A percentile compares a stretch with the other conserved stretches of the same genome.
Evolutionary conservation across 2,888 invertebrate species (phyloP).

Genomic region (Mimachlamys varia): DNA sequence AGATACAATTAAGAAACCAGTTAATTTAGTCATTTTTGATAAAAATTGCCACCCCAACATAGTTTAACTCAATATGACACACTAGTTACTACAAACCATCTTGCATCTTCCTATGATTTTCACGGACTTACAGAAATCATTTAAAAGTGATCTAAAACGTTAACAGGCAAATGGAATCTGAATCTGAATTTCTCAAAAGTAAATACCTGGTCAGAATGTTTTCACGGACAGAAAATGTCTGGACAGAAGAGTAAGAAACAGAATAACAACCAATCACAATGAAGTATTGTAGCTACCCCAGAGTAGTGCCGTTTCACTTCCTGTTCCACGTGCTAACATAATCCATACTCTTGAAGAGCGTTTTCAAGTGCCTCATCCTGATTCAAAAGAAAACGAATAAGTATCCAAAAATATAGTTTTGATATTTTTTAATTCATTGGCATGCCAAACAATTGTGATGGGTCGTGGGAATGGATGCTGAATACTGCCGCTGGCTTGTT

Average conservation of each 20-base stretch:
- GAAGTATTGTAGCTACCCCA: constrained; percentile 29
- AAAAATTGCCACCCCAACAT: too few species aligned
- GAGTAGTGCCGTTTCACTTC: background rate
- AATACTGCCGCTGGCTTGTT: background rate
- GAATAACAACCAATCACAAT: constrained; percentile 23
- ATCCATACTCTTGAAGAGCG: constrained; percentile 96
- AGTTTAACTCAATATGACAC: too few species aligned
- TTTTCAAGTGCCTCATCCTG: constrained; percentile 97
- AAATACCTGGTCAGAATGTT: background rate
- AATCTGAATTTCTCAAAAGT: background rate
- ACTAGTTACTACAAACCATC: too few species aligned
- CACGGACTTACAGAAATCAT: too few species aligned
- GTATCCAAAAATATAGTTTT: background rate
- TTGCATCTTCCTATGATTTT: too few species aligned
- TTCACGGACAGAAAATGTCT: background rate
- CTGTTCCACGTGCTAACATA: constrained; percentile 85
- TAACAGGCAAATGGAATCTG: background rate
- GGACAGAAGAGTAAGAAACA: constrained; percentile 11
- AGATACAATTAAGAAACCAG: too few species aligned
- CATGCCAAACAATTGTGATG: background rate
- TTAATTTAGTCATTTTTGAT: too few species aligned
- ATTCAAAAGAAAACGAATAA: constrained; percentile 23
- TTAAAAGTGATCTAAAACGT: too few species aligned
- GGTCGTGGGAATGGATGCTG: background rate
- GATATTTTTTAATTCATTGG: background rate